phyloP scores from a whole-genome alignment of 2,113 vertebrate species.

The Drymodes brunneopygia region DNA sequence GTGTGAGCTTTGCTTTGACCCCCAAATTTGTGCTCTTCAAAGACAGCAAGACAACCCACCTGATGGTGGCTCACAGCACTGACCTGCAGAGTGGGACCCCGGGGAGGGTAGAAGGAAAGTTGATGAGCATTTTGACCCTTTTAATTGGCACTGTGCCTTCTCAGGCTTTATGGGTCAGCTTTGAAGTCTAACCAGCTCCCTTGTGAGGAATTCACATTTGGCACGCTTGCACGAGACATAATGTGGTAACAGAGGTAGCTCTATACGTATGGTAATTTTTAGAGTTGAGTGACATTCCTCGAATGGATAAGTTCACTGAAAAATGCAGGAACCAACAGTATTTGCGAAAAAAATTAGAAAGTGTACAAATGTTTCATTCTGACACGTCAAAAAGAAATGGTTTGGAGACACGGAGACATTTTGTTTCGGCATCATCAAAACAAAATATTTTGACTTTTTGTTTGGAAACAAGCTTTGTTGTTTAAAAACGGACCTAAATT shows the following conservation, averaged over 20 bases:
- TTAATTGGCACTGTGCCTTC: background rate
- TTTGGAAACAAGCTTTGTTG: slow-evolving; percentile 40
- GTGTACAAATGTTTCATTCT: slow-evolving; percentile 52
- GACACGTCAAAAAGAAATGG: slow-evolving; percentile 33
- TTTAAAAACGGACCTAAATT: slow-evolving; percentile 48
- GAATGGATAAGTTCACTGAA: slow-evolving; percentile 45
- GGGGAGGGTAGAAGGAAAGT: background rate
- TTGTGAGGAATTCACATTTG: slow-evolving; percentile 9
- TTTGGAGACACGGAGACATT: background rate
- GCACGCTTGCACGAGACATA: slow-evolving; percentile 35
- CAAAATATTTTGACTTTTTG: slow-evolving; percentile 65
- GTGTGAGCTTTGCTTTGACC: background rate
- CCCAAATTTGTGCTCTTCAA: background rate
- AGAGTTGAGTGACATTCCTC: slow-evolving; percentile 52
- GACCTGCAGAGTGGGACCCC: background rate
- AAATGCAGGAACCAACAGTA: slow-evolving; percentile 51
- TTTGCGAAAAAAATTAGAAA: slow-evolving; percentile 51
- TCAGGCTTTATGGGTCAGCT: slow-evolving; percentile 26
- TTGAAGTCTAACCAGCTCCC: slow-evolving; percentile 23
- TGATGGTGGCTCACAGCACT: accelerated
- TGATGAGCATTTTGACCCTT: background rate
- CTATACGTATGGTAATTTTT: slow-evolving; percentile 56
- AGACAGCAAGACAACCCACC: background rate
- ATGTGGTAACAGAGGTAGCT: slow-evolving; percentile 51
- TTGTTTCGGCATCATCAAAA: background rate